Percentiles rank a stretch among this genome's conserved stretches.
Evolutionary conservation across 1,140 invertebrate genomes (phyloP).

Genomic region (Pseudobourletiella spinata): DNA sequence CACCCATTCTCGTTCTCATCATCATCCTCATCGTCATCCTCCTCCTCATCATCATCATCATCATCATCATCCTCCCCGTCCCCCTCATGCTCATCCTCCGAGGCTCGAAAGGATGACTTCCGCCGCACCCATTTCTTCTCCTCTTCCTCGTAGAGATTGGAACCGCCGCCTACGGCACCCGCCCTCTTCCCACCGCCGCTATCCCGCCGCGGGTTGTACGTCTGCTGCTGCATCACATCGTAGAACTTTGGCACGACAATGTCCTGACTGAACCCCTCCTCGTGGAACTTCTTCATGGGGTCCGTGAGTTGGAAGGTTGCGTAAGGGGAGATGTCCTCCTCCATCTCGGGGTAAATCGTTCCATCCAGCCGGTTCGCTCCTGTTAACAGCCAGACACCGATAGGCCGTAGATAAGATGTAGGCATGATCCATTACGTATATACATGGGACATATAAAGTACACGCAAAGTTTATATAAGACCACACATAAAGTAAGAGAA

Average conservation of each 20-base stretch:
- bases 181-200: background rate
- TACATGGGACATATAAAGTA: too few species aligned
- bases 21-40: background rate
- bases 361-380: background rate
- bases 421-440: too few species aligned
- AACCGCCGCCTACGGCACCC: background rate
- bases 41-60: background rate
- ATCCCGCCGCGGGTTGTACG: background rate
- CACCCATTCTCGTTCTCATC: background rate
- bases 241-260: slow-evolving; percentile 31
- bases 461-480: too few species aligned
- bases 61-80: background rate
- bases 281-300: slow-evolving; percentile 27
- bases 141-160: background rate
- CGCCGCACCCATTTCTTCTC: background rate
- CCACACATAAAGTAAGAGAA: too few species aligned
- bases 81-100: background rate
- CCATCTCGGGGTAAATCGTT: slow-evolving; percentile 36
- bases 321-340: slow-evolving; percentile 82
- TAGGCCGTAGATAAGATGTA: too few species aligned
- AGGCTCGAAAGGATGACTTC: background rate
- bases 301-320: slow-evolving; percentile 76
- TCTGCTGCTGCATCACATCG: slow-evolving; percentile 15
- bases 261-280: slow-evolving; percentile 27
- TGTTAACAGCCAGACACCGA: too few species aligned